A percentile compares a stretch with the other conserved stretches of the same genome.
Evolutionary conservation across 2,888 invertebrate species (phyloP).

Genomic region (Lacanobia wlatinum): DNA sequence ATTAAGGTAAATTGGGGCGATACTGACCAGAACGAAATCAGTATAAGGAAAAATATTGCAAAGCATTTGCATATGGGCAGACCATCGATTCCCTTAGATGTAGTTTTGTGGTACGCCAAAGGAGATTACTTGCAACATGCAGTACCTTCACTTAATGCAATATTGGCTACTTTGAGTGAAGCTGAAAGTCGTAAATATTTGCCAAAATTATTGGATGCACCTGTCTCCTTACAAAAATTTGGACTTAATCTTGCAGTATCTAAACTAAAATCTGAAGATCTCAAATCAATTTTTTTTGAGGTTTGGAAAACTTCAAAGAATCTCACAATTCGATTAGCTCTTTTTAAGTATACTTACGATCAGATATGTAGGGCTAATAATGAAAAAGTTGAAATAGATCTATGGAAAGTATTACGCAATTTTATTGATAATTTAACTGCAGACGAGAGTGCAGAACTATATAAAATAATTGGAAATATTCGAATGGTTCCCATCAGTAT

Average conservation of each 20-base stretch:
- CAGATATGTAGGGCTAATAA: conserved; percentile 72
- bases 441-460: conserved; percentile 75
- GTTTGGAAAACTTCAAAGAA: conserved; percentile 76
- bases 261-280: conserved; percentile 71
- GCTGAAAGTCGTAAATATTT: conserved; percentile 68
- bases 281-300: conserved; percentile 68
- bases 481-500: conserved; percentile 62
- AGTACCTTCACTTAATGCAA: conserved; percentile 78
- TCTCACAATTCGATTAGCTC: conserved; percentile 70
- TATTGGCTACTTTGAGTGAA: conserved; percentile 74
- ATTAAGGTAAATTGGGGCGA: conserved; percentile 79
- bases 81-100: conserved; percentile 73
- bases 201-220: conserved; percentile 71
- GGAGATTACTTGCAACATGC: conserved; percentile 82
- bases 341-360: conserved; percentile 71
- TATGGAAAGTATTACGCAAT: conserved; percentile 66
- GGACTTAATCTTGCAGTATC: conserved; percentile 73
- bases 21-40: conserved; percentile 71
- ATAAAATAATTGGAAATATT: conserved; percentile 63
- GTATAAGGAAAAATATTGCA: conserved; percentile 77
- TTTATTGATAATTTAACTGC: conserved; percentile 53
- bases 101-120: conserved; percentile 78
- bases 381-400: conserved; percentile 56
- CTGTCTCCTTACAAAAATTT: conserved; percentile 78
- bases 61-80: conserved; percentile 77